phyloP scores from a whole-genome alignment of 2,888 invertebrate species.

The Nymphalis polychloros region DNA sequence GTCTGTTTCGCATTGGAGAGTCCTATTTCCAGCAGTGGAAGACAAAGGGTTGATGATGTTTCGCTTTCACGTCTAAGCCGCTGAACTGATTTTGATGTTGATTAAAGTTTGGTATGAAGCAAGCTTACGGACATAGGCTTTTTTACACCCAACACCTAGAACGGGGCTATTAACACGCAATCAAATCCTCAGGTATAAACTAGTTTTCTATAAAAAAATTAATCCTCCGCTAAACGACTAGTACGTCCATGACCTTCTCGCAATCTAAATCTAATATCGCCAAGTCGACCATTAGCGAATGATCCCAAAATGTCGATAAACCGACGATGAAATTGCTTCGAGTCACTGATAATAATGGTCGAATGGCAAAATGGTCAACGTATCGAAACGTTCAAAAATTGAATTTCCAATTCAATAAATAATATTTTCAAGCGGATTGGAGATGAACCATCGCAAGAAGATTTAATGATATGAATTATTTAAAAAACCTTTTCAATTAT shows the following conservation, averaged over 20 bases:
- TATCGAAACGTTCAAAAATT: slow-evolving; percentile 11
- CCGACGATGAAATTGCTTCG: slow-evolving; percentile 44
- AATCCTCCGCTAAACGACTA: background rate
- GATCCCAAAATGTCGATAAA: slow-evolving; percentile 43
- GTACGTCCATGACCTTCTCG: slow-evolving; percentile 17
- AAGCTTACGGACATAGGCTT: too few relatives aligned
- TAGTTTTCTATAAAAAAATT: background rate
- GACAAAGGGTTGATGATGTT: too few relatives aligned
- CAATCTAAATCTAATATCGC: slow-evolving; percentile 39
- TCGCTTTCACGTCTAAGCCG: too few relatives aligned
- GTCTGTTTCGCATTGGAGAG: too few relatives aligned
- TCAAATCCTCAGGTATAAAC: background rate
- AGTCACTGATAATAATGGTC: slow-evolving; percentile 42
- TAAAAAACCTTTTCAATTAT: background rate
- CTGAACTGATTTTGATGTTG: too few relatives aligned
- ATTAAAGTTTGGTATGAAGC: too few relatives aligned
- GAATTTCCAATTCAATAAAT: slow-evolving; percentile 4
- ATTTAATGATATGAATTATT: too few relatives aligned
- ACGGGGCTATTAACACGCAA: too few relatives aligned
- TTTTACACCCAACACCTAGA: too few relatives aligned
- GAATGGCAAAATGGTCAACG: slow-evolving; percentile 9
- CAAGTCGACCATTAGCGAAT: slow-evolving; percentile 40
- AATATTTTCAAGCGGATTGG: background rate
- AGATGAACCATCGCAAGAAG: too few relatives aligned
- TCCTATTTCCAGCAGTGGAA: too few relatives aligned